Evolutionary conservation across 2,888 invertebrate species (phyloP).

Genomic region (Caenorhabditis becei): DNA sequence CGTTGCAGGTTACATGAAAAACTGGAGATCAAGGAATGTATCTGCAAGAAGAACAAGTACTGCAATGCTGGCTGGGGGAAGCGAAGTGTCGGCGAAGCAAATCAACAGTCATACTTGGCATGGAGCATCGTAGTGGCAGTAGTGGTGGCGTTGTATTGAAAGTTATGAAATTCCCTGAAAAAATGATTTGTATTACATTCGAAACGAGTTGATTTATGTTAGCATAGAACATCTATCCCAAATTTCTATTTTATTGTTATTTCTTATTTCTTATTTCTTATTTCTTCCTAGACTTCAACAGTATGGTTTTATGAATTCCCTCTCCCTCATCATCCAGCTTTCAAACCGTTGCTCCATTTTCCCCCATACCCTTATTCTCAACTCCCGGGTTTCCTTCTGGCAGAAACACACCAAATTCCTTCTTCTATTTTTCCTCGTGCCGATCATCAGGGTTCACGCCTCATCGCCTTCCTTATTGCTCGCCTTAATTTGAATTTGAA

Average conservation of each 20-base stretch:
- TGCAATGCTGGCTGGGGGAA: slow-evolving; percentile 73
- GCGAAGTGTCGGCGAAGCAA: slow-evolving; percentile 28
- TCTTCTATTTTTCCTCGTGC: slow-evolving; percentile 14
- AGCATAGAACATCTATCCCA: not conserved
- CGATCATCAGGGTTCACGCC: slow-evolving; percentile 33
- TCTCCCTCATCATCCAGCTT: slow-evolving; percentile 26
- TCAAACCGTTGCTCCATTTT: slow-evolving; percentile 30
- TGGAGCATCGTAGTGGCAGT: not conserved
- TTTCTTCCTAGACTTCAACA: too few species aligned
- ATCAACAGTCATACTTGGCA: slow-evolving; percentile 1
- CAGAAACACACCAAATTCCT: slow-evolving; percentile 1
- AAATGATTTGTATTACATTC: not conserved
- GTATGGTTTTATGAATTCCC: too few species aligned
- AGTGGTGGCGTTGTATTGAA: not conserved
- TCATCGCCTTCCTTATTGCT: slow-evolving; percentile 28
- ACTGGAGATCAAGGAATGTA: slow-evolving; percentile 79
- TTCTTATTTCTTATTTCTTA: not conserved
- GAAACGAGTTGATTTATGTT: not conserved
- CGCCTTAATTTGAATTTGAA: slow-evolving; percentile 33
- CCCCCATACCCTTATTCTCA: not conserved
- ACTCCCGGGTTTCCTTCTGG: slow-evolving; percentile 15
- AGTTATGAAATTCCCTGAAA: not conserved
- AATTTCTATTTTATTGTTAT: not conserved
- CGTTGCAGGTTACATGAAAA: slow-evolving; percentile 73
- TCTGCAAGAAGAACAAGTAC: slow-evolving; percentile 75